Evolutionary conservation across 2,797 vertebrate species (phyloP).

Genomic region (Lateolabrax maculatus): DNA sequence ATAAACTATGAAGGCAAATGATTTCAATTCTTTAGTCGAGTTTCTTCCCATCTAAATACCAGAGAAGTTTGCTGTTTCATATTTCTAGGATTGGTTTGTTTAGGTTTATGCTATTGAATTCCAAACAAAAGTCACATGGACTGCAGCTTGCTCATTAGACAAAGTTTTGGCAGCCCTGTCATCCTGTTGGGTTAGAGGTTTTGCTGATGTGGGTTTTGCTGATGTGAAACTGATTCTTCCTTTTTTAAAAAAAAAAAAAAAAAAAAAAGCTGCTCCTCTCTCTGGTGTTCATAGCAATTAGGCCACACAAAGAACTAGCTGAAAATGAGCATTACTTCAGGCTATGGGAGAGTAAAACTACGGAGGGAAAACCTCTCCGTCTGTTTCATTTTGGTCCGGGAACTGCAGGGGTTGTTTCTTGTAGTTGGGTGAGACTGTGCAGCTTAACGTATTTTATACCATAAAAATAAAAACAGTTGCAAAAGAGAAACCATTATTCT

Average conservation of each 20-base stretch:
- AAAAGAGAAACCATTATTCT: neutral
- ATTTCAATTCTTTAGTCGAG: neutral
- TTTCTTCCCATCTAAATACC: neutral
- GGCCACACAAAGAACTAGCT: constrained; percentile 2
- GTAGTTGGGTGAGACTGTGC: neutral
- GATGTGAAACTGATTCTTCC: neutral
- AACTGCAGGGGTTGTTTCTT: neutral
- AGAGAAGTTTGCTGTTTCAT: neutral
- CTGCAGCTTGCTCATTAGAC: neutral
- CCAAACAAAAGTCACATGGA: neutral
- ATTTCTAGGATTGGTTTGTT: neutral
- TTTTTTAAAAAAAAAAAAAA: too few relatives aligned
- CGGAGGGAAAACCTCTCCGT: too few relatives aligned
- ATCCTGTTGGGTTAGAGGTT: constrained; percentile 10
- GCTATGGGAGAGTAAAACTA: too few relatives aligned
- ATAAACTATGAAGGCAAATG: neutral
- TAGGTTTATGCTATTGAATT: neutral
- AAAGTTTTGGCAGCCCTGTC: neutral
- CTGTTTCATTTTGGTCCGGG: too few relatives aligned
- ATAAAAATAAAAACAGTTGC: neutral
- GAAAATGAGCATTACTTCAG: neutral
- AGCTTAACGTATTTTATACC: neutral
- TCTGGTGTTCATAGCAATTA: neutral
- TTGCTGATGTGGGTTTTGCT: constrained; percentile 16
- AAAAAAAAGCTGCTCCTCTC: neutral